These are phyloP conservation scores for cat (Felis catus) DNA, from an alignment of 2,113 vertebrate species.

Conservation along the genomic window DNA sequence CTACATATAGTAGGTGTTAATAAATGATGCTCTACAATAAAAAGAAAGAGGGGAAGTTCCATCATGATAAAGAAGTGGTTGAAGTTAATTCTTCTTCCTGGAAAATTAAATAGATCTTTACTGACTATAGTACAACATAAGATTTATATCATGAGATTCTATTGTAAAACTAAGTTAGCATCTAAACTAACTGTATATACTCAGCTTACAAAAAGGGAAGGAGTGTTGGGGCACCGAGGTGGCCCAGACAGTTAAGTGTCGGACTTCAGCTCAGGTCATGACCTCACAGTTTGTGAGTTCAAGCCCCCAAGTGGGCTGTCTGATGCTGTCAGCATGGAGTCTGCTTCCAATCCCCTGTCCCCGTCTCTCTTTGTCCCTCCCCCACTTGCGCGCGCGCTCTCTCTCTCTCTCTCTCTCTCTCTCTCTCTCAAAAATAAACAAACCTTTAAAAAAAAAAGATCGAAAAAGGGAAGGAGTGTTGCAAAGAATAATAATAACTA, in stretches of 20 bases:
- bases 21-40: slow-evolving; percentile 1
- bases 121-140: background rate
- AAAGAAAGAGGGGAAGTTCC: background rate
- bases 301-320: too few species aligned
- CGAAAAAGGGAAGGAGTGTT: background rate
- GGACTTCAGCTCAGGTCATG: too few species aligned
- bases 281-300: too few species aligned
- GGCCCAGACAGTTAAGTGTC: too few species aligned
- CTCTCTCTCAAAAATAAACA: too few species aligned
- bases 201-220: background rate
- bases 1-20: background rate
- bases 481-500: background rate
- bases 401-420: too few species aligned
- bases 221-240: background rate
- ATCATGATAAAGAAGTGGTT: background rate
- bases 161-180: background rate
- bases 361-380: too few species aligned
- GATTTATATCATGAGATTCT: background rate
- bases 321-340: too few species aligned
- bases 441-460: too few species aligned
- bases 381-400: too few species aligned
- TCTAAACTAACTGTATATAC: background rate
- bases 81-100: background rate
- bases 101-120: background rate
- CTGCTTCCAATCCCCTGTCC: too few species aligned